Conservation (phyloP, 2,113 vertebrate species). For the Eolophus roseicapilla region DNA sequence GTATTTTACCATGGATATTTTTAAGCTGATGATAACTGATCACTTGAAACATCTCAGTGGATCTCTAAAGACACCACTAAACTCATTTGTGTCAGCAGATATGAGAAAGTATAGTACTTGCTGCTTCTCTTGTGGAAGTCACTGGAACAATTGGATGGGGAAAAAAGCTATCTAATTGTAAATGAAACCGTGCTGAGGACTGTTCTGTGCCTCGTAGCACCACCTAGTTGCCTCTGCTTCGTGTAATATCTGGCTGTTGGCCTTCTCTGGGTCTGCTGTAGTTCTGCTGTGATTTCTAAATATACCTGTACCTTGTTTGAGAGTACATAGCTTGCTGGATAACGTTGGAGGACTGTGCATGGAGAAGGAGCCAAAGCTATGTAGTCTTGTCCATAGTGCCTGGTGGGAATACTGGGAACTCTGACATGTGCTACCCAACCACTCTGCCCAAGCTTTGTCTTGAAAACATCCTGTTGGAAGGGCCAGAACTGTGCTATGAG, state of each 20-base stretch:
- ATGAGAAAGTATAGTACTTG: neutral
- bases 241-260: neutral
- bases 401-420: neutral
- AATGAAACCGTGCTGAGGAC: neutral
- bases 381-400: neutral
- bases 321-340: neutral
- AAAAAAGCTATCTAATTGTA: neutral
- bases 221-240: neutral
- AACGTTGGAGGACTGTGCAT: neutral
- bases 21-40: neutral
- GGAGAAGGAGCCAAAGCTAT: neutral
- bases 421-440: accelerated
- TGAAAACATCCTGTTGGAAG: neutral
- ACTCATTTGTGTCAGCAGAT: neutral
- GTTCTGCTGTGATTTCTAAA: neutral
- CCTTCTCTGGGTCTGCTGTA: neutral
- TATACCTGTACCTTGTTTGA: neutral
- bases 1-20: neutral
- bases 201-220: neutral
- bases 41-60: neutral
- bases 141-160: neutral
- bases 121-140: neutral
- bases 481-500: neutral
- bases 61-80: neutral
- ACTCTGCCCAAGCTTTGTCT: neutral